Evolutionary conservation across 2,888 invertebrate species (phyloP).

Genomic region (Acanthopleura granulata): DNA sequence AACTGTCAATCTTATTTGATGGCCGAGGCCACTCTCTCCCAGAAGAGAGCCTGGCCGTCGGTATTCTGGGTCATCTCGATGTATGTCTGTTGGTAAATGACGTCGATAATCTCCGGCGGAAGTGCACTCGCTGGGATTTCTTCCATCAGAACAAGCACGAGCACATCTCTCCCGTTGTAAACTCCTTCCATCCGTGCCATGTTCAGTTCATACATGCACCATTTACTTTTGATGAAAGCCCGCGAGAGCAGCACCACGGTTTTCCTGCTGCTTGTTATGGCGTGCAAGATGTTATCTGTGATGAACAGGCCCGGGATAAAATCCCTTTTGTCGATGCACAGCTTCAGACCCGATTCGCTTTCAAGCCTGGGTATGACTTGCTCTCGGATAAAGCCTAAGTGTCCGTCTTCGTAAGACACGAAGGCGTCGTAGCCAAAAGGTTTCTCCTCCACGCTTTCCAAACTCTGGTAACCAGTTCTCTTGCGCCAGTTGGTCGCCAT

Average conservation of each 20-base stretch:
- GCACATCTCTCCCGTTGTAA: constrained; percentile 25
- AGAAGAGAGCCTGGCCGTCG: background rate
- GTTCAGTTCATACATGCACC: constrained; percentile 39
- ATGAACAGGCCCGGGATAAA: constrained; percentile 30
- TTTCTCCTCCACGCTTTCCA: constrained; percentile 14
- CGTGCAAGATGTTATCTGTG: constrained; percentile 35
- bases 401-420: constrained; percentile 31
- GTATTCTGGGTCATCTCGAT: background rate
- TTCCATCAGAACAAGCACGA: constrained; percentile 33
- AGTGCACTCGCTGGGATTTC: constrained; percentile 21
- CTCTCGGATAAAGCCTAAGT: constrained; percentile 30
- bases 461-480: constrained; percentile 28
- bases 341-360: constrained; percentile 20
- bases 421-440: constrained; percentile 34
- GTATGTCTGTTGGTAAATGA: constrained; percentile 18
- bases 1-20: background rate
- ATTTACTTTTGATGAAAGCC: constrained; percentile 28
- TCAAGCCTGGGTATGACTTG: constrained; percentile 32
- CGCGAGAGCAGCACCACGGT: constrained; percentile 31
- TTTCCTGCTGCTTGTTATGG: constrained; percentile 32
- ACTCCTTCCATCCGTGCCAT: constrained; percentile 33
- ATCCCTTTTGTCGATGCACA: constrained; percentile 34
- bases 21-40: background rate
- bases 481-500: constrained; percentile 25
- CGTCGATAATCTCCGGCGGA: constrained; percentile 24